These are phyloP conservation scores for Ormia ochracea DNA, from an alignment of 2,888 invertebrate species.

Conservation along the genomic window DNA sequence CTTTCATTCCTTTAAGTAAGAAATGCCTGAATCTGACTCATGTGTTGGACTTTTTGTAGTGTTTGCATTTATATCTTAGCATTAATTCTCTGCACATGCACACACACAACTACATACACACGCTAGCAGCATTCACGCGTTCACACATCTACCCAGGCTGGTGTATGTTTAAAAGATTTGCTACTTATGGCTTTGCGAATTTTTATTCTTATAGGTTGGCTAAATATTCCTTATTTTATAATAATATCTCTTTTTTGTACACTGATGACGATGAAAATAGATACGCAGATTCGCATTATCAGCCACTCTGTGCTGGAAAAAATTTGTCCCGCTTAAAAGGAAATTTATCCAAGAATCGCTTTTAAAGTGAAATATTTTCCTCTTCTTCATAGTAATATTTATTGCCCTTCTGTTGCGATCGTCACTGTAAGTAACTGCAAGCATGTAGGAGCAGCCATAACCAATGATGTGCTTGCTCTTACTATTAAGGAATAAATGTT, in stretches of 20 bases:
- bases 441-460: neutral
- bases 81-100: conserved; percentile 42
- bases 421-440: neutral
- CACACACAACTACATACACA: neutral
- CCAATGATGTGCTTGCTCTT: neutral
- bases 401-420: neutral
- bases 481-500: conserved; percentile 17
- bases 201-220: neutral
- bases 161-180: neutral
- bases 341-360: neutral
- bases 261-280: neutral
- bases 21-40: conserved; percentile 48
- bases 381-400: neutral
- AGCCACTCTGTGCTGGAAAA: too few relatives aligned
- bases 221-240: conserved; percentile 3
- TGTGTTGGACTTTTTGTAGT: conserved; percentile 48
- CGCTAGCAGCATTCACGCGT: too few relatives aligned
- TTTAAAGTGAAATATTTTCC: neutral
- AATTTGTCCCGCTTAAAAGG: too few relatives aligned
- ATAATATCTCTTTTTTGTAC: neutral
- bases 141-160: neutral
- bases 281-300: neutral
- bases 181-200: conserved; percentile 5
- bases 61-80: conserved; percentile 54
- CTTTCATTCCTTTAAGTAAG: neutral